Evolutionary conservation across 2,797 vertebrate species (phyloP).

Genomic region (Hypotaenidia okinawae): DNA sequence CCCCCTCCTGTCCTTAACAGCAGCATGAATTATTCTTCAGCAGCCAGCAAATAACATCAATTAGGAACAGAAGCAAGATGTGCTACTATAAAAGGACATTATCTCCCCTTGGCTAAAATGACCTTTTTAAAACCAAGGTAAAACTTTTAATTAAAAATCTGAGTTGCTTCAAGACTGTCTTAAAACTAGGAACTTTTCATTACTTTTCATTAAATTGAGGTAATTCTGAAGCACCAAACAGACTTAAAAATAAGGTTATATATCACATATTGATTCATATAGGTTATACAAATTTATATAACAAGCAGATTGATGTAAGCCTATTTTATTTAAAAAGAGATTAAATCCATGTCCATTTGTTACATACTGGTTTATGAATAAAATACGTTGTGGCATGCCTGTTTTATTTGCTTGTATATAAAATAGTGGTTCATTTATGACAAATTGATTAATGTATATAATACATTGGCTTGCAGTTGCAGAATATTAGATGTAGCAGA

Average conservation of each 20-base stretch:
- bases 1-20: background rate
- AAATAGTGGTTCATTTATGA: constrained; percentile 29
- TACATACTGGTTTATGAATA: constrained; percentile 45
- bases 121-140: constrained; percentile 72
- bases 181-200: constrained; percentile 50
- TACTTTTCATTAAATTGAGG: constrained; percentile 42
- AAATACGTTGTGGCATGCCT: background rate
- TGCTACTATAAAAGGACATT: constrained; percentile 66
- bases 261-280: constrained; percentile 26
- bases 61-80: constrained; percentile 68
- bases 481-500: constrained; percentile 37
- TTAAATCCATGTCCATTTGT: constrained; percentile 29
- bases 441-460: constrained; percentile 61
- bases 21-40: constrained; percentile 67
- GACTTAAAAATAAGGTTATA: background rate
- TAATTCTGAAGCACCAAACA: constrained; percentile 53
- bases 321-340: constrained; percentile 46
- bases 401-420: constrained; percentile 36
- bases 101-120: constrained; percentile 74
- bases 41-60: constrained; percentile 76
- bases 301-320: constrained; percentile 20
- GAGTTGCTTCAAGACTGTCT: constrained; percentile 47
- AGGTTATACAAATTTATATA: constrained; percentile 14
- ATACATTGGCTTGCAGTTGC: constrained; percentile 11
- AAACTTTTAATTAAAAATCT: constrained; percentile 76